Evolutionary conservation across 2,888 invertebrate species (phyloP).

Genomic region (Heliconius sara): DNA sequence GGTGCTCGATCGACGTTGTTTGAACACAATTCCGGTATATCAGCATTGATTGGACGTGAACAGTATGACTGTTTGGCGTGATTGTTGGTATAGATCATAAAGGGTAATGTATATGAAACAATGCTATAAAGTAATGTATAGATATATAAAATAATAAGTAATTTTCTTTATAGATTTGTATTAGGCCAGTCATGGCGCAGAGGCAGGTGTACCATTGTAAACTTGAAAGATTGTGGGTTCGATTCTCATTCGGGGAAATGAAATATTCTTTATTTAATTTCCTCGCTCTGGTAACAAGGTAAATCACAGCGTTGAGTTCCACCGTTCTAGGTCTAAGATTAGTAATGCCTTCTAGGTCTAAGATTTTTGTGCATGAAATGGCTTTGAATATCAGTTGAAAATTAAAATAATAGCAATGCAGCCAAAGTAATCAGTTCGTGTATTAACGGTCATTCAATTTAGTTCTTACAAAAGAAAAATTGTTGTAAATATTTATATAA

Average conservation of each 20-base stretch:
- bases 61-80: constrained; percentile 25
- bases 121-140: neutral
- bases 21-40: constrained; percentile 20
- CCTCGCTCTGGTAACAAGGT: no score
- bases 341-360: no score
- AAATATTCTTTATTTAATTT: no score
- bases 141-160: no score
- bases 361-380: no score
- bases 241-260: no score
- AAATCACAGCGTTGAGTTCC: no score
- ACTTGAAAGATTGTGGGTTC: no score
- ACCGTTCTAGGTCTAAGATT: no score
- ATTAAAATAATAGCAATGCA: neutral
- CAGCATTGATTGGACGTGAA: constrained; percentile 22
- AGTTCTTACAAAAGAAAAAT: neutral
- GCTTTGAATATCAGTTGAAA: neutral
- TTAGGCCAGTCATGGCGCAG: no score
- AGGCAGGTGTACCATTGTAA: no score
- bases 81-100: constrained; percentile 24
- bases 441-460: neutral
- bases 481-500: constrained; percentile 6
- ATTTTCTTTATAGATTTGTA: neutral
- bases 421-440: neutral
- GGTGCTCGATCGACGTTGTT: constrained; percentile 5
- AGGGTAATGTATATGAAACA: constrained; percentile 4